Base-by-base conservation (phyloP, 2,797 vertebrate genomes). In the Protonibea diacanthus region DNA sequence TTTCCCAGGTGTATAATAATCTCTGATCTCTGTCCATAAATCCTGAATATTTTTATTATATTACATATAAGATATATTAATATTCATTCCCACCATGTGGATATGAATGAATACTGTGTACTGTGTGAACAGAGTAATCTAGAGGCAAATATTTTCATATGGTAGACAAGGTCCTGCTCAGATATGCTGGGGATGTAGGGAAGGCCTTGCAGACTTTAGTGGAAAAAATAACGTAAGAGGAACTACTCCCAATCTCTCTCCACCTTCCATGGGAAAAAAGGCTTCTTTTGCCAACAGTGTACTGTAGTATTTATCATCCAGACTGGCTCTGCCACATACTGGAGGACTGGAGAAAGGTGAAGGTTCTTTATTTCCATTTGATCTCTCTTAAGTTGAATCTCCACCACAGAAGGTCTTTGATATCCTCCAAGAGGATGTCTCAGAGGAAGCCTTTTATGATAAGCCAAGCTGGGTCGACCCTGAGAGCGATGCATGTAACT, bases 361-460 rank as follows among this genome's bases (percentile, higher is more conserved):
- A 86, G 79, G 60, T 81, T 86, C 56, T 87, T 78, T 81, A 73
- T 75, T 89, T 91, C 76, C 85, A 91, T 87, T 91, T 91, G 80
- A 88, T 92, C 86, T 78, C 61, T 76, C 72, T 72, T 71, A 47
- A 80, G 70, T 65, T 88, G 77, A 74, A 85, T 81, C 78, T 82
- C 70, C 59, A 88, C 78, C 80, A 75, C 74, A 83, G 78, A 83
- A 58, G 71, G 58, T 82, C 87, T 92, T 92, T 92, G 86, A 91
- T 91, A 78, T 87, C 53, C 71, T 86, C 76, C 73, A 78, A 86
- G 78, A 86, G 83, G 90, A 91, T 87, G 89, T 91, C 83, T 86
- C 86, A 84, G 72, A 89, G 86, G 83, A 90, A 90, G 80, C 70
- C 87, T 90, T 93, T 90, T 76, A 89, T 83, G 83, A 88, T 86